These are phyloP conservation scores for Epinephelus moara DNA, from an alignment of 2,113 vertebrate genomes.

Conservation along the genomic window DNA sequence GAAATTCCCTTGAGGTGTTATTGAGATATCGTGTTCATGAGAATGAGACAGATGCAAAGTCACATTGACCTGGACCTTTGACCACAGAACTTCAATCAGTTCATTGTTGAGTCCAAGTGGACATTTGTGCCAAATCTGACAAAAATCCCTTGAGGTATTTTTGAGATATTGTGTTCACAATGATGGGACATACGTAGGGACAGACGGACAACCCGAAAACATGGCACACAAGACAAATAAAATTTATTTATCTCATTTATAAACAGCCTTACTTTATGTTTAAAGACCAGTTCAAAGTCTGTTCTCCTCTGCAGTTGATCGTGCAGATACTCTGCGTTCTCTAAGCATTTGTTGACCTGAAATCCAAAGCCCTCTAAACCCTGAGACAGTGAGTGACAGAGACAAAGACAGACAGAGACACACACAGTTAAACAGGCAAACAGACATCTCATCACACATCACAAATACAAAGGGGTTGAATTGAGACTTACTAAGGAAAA, in stretches of 20 bases:
- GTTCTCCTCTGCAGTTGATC: slow-evolving; percentile 78
- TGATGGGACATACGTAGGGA: too few relatives aligned
- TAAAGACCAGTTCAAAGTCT: slow-evolving; percentile 82
- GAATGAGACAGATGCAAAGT: too few relatives aligned
- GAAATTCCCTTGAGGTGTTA: too few relatives aligned
- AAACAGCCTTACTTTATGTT: slow-evolving; percentile 68
- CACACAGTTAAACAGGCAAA: neutral
- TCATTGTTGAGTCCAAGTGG: too few relatives aligned
- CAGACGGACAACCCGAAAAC: too few relatives aligned
- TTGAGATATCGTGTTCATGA: too few relatives aligned
- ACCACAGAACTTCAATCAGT: too few relatives aligned
- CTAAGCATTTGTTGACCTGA: slow-evolving; percentile 82
- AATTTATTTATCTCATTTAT: neutral
- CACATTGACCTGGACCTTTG: too few relatives aligned
- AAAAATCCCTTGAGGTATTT: too few relatives aligned
- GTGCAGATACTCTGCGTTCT: slow-evolving; percentile 83
- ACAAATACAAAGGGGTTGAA: too few relatives aligned
- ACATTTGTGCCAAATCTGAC: too few relatives aligned
- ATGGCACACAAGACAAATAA: neutral
- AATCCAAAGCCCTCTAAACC: slow-evolving; percentile 79
- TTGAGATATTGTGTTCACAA: too few relatives aligned
- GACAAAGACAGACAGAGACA: neutral
- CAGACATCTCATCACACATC: neutral
- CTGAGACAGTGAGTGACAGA: slow-evolving; percentile 57
- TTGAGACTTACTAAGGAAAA: neutral